Evolutionary conservation across 2,797 vertebrate species (phyloP).

Genomic region (Rhinella marina): DNA sequence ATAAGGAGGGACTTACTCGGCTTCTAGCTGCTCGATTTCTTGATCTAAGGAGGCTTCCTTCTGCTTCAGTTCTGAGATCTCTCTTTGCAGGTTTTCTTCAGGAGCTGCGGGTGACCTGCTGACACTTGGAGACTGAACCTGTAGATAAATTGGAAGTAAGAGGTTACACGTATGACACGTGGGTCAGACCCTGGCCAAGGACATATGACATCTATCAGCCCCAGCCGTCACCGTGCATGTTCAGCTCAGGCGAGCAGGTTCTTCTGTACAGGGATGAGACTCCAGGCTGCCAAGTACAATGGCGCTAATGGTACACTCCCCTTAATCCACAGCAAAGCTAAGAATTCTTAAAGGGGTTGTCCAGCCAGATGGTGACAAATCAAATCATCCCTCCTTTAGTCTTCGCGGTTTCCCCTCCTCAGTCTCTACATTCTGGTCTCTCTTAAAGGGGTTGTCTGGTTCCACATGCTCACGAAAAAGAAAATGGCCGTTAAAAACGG

Average conservation of each 20-base stretch:
- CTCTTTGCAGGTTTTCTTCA: slow-evolving; percentile 68
- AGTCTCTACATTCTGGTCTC: too few species aligned
- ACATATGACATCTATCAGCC: not conserved
- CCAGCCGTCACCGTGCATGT: not conserved
- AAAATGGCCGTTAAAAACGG: too few species aligned
- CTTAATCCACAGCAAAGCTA: too few species aligned
- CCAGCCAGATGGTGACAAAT: too few species aligned
- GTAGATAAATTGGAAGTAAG: not conserved
- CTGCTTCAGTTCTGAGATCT: slow-evolving; percentile 79
- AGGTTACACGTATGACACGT: not conserved
- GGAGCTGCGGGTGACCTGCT: slow-evolving; percentile 41
- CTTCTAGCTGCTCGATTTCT: slow-evolving; percentile 82
- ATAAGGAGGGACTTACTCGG: slow-evolving; percentile 78
- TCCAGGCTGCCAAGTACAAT: not conserved
- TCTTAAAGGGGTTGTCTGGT: too few species aligned
- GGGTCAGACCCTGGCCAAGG: rapidly evolving
- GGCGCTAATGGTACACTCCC: not conserved
- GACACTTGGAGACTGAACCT: slow-evolving; percentile 68
- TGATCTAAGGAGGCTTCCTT: slow-evolving; percentile 77
- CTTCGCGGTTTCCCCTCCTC: too few species aligned
- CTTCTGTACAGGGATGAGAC: not conserved
- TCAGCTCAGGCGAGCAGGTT: not conserved
- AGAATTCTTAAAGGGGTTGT: too few species aligned
- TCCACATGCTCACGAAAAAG: too few species aligned
- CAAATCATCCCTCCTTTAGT: too few species aligned